A percentile compares a stretch with the other conserved stretches of the same genome.
Conservation (phyloP, 2,888 invertebrate genomes). For the Apamea sordens region DNA sequence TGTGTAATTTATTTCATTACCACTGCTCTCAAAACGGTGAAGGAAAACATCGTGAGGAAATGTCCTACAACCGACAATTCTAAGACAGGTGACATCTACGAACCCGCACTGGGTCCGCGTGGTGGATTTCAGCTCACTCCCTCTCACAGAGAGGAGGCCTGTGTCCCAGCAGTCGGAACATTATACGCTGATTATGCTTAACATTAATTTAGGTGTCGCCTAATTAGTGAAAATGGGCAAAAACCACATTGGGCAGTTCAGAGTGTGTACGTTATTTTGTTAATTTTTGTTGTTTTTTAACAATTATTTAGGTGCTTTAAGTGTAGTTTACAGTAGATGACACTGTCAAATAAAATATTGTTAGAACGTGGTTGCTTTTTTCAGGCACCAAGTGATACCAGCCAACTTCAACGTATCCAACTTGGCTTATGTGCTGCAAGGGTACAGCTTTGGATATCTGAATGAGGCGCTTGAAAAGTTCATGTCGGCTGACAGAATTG, state of each 20-base stretch:
- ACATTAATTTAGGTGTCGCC: no score
- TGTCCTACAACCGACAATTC: background rate
- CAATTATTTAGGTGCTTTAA: no score
- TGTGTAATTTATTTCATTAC: background rate
- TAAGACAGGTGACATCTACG: background rate
- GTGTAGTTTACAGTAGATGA: no score
- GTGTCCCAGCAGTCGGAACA: background rate
- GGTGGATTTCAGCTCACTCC: background rate
- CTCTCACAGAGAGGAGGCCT: background rate
- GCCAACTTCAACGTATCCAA: constrained; percentile 74
- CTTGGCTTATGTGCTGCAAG: constrained; percentile 76
- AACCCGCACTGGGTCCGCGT: background rate
- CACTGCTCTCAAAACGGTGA: background rate
- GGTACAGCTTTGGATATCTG: constrained; percentile 77
- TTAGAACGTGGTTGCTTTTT: constrained; percentile 24
- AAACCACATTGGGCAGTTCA: no score
- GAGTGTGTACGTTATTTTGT: no score
- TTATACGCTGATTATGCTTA: background rate
- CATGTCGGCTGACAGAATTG: constrained; percentile 74
- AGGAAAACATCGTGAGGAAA: background rate
- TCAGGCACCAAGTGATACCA: constrained; percentile 78
- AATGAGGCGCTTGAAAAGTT: constrained; percentile 73
- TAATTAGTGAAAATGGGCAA: no score
- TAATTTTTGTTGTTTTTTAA: no score
- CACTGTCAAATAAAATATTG: no score